Evolutionary conservation across 2,113 vertebrate genomes (phyloP), one percentile per base, ranked within the genome.

Genomic region (Dermatemys mawii): DNA sequence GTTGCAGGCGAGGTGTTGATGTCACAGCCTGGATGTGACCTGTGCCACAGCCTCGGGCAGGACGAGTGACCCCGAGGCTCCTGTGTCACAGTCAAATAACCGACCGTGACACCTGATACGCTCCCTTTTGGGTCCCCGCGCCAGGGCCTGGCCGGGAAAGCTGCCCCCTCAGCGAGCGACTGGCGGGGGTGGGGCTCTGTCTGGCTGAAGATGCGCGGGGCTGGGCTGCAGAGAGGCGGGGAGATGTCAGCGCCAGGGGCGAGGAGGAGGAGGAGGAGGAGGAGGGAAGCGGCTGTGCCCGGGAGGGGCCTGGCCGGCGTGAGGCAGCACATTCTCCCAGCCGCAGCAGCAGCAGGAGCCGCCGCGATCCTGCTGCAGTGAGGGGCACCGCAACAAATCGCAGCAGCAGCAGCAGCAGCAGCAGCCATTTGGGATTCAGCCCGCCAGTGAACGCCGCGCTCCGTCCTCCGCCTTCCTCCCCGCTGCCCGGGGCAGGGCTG

Each of bases 311-410:
- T 94, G 97, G 96, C 95, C 97, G 96, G 96, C 97, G 98, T 98
- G 98, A 98, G 97, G 96, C 98, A 98, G 98, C 97, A 98, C 93
- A 98, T 98, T 98, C 97, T 95, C 96, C 90, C 76, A 81, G 82
- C 83, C n/a, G 90, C 78, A 49, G 44, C 93, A 2, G 93, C 93
- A 92, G 19, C 80, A 32, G 81, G 88, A 46, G 46, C 10, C 8
- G 48, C 70, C 8, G 48, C 70, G 48, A 89, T 7, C 0, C 6
- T 27, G 32, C 60, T 41, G 24, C 70, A 41, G 50, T 38, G 14
- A 32, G 24, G 17, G 60, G 41, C 80, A 55, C 35, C 50, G 3
- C 32, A 16, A 32, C n/a, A 41, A 11, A 29, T 24, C 55, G 53
- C 70, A 12, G 8, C 84, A n/a, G n/a, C n/a, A n/a, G n/a, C n/a